A percentile compares a stretch with the other conserved stretches of the same genome.
Conservation (phyloP, 2,113 vertebrate species). For the Scartelaos histophorus region DNA sequence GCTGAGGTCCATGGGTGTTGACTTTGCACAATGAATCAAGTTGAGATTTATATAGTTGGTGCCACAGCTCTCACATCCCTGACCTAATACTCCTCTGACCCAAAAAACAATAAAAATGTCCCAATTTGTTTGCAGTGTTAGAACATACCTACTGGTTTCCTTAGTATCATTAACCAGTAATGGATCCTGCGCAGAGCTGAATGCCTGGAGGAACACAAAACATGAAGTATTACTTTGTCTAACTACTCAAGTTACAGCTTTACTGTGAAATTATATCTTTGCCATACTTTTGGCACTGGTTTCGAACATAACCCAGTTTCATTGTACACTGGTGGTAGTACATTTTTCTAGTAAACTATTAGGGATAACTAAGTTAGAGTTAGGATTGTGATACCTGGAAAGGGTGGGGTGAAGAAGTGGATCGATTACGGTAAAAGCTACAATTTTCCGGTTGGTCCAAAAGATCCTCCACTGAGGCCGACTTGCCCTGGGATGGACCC, state of each 20-base stretch:
- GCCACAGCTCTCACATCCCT: constrained; percentile 37
- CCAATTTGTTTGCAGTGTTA: constrained; percentile 32
- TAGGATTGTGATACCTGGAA: constrained; percentile 68
- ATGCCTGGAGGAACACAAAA: constrained; percentile 43
- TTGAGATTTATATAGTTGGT: constrained; percentile 43
- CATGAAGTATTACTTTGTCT: constrained; percentile 5
- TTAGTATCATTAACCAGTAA: constrained; percentile 29
- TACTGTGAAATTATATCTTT: neutral
- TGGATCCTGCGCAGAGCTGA: constrained; percentile 30
- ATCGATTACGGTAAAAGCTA: constrained; percentile 53
- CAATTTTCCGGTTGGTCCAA: constrained; percentile 58
- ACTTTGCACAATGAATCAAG: constrained; percentile 47
- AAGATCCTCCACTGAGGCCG: constrained; percentile 62
- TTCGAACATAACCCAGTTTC: neutral
- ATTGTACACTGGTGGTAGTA: neutral
- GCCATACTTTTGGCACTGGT: neutral
- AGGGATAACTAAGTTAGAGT: neutral
- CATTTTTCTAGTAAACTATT: too few species aligned
- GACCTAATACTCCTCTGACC: constrained; percentile 54
- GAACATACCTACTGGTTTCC: constrained; percentile 68
- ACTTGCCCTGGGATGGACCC: constrained; percentile 48
- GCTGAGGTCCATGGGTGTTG: constrained; percentile 47
- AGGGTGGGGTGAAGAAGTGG: constrained; percentile 67
- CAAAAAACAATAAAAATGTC: constrained; percentile 40
- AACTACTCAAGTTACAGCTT: neutral